Evolutionary conservation across 2,888 invertebrate genomes (phyloP).

Genomic region (Ariolimax columbianus): DNA sequence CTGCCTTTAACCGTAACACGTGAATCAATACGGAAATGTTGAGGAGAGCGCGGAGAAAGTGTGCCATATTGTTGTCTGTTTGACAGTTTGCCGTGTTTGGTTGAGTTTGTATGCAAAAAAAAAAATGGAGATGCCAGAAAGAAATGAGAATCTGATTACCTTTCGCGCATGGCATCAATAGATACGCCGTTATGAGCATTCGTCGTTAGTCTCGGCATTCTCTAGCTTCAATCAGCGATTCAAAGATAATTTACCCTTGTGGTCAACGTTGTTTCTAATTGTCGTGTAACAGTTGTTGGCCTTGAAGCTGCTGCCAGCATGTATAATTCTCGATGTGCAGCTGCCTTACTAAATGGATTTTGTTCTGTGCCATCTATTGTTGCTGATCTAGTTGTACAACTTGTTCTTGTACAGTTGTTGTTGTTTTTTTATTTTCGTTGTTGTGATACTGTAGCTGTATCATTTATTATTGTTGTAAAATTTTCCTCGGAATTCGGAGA

Average conservation of each 20-base stretch:
- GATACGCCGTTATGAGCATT: not conserved
- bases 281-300: not conserved
- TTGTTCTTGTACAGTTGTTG: too few species aligned
- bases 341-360: too few species aligned
- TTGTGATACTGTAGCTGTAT: too few species aligned
- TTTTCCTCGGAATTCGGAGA: too few species aligned
- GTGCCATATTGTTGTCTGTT: conserved; percentile 20
- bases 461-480: too few species aligned
- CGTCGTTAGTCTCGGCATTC: not conserved
- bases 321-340: too few species aligned
- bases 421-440: too few species aligned
- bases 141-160: not conserved
- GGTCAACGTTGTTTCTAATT: not conserved
- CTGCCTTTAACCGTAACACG: not conserved
- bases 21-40: conserved; percentile 8
- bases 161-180: not conserved
- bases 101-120: too few species aligned
- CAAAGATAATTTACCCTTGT: not conserved
- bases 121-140: not conserved
- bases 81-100: conserved; percentile 4
- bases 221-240: not conserved
- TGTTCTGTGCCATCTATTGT: too few species aligned
- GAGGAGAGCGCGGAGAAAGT: conserved; percentile 5
- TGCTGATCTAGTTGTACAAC: too few species aligned
- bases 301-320: too few species aligned